Conservation (phyloP, 2,888 invertebrate genomes). For the Andricus quercusramuli region DNA sequence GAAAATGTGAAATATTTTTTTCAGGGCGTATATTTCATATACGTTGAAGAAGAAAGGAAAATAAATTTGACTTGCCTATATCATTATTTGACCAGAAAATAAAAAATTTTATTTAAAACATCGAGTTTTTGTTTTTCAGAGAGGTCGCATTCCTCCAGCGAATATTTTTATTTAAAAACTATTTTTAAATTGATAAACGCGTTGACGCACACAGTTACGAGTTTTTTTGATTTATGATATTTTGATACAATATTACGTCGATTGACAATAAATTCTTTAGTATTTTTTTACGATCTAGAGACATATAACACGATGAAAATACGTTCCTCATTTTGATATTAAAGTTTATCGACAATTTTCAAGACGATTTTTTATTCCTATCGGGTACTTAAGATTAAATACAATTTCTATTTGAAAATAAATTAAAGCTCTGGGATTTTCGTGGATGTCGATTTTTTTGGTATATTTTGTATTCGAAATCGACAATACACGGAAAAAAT, state of each 20-base stretch:
- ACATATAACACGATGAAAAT: background rate
- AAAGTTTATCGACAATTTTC: background rate
- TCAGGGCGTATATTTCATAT: background rate
- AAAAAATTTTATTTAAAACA: background rate
- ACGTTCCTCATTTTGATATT: background rate
- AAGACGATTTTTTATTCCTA: background rate
- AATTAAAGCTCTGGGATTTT: background rate
- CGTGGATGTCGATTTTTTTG: background rate
- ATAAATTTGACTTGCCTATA: background rate
- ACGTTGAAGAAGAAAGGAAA: background rate
- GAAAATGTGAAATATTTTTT: background rate
- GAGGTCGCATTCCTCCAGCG: background rate
- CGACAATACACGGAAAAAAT: background rate
- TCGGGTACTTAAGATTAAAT: background rate
- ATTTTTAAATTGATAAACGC: background rate
- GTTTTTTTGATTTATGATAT: background rate
- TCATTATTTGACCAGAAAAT: too few relatives aligned
- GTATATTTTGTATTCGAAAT: background rate
- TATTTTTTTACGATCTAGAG: background rate
- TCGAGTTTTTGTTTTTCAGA: background rate
- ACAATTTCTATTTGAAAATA: background rate
- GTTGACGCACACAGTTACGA: background rate
- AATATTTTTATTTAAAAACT: background rate
- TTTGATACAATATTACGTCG: background rate
- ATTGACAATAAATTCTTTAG: background rate